Base-by-base conservation (phyloP, 2,797 vertebrate genomes). In the Chloroceryle amazona region DNA sequence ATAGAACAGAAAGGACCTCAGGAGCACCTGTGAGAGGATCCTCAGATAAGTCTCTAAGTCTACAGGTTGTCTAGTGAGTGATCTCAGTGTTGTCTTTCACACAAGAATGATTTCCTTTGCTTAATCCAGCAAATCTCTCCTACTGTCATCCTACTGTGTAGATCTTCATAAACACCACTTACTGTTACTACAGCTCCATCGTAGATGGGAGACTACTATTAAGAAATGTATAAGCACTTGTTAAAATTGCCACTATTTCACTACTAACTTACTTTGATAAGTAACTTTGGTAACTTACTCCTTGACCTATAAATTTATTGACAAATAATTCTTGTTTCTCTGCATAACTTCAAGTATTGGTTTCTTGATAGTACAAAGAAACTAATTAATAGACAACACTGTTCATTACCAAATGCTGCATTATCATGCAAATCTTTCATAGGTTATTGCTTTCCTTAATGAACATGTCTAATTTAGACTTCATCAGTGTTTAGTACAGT, bases 261-360 rank as follows among this genome's bases (percentile, higher is more conserved):
- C 57, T 62, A 13, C 5, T 74, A 81, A 70, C 55, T 84, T 78
- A 52, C 20, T 87, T 76, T 55, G 51, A 74, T 66, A 70, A 29
- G 26, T 28, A 51, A 51, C 26, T 28, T 51, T 51, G 28, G 28
- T 52, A 28, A 52, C 25, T 51, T 51, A 46, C 73, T 93, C 10
- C 44, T 71, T 74, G 54, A 81, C 22, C 61, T 72, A 52, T 13
- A 54, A 20, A 92, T 91, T 66, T 93, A 86, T 89, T 94, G 76
- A 84, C 84, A 89, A 86, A 95, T 91, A 89, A 90, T 95, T 89
- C 83, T 91, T 94, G 49, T 68, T 96, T 95, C 90, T 89, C 54
- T 13, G 3, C 41, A 52, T 75, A 95, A 71, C 54, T 79, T 71
- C 12, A 91, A 74, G 41, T 62, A 83, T 61, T 79, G 41, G 11